A percentile compares a stretch with the other conserved stretches of the same genome.
Evolutionary conservation across 2,888 invertebrate species (phyloP).

Genomic region (Cerceris ruficornis): DNA sequence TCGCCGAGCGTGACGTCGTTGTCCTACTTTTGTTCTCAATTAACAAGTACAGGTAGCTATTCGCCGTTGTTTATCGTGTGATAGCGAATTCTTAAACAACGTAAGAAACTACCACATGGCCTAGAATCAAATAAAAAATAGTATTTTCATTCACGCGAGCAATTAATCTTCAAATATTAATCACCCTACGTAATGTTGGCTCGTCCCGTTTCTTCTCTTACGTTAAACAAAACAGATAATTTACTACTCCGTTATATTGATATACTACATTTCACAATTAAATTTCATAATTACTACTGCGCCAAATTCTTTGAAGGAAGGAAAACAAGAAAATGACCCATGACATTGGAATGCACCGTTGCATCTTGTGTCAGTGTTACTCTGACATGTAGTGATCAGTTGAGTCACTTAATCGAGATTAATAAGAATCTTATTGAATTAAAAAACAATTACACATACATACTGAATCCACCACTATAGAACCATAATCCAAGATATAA

Average conservation of each 20-base stretch:
- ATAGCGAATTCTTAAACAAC: constrained; percentile 6
- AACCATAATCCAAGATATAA: too few species aligned
- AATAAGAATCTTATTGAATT: too few species aligned
- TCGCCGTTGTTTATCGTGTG: constrained; percentile 22
- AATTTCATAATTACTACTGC: background rate
- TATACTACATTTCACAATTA: background rate
- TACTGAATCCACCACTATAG: too few species aligned
- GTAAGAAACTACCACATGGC: background rate
- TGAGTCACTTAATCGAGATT: too few species aligned
- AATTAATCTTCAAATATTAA: too few species aligned
- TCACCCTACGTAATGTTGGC: too few species aligned
- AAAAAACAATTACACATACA: too few species aligned
- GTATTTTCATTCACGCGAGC: background rate
- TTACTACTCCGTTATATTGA: too few species aligned
- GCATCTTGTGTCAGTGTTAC: too few species aligned
- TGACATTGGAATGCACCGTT: constrained; percentile 5
- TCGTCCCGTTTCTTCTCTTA: too few species aligned
- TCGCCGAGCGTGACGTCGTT: constrained; percentile 55
- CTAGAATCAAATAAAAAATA: background rate
- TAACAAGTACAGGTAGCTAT: constrained; percentile 35
- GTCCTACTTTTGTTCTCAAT: constrained; percentile 57
- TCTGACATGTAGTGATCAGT: too few species aligned
- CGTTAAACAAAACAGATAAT: too few species aligned
- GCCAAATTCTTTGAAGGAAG: background rate
- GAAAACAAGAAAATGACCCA: constrained; percentile 1